phyloP scores from a whole-genome alignment of 2,113 vertebrate species.

The Channa maculata region DNA sequence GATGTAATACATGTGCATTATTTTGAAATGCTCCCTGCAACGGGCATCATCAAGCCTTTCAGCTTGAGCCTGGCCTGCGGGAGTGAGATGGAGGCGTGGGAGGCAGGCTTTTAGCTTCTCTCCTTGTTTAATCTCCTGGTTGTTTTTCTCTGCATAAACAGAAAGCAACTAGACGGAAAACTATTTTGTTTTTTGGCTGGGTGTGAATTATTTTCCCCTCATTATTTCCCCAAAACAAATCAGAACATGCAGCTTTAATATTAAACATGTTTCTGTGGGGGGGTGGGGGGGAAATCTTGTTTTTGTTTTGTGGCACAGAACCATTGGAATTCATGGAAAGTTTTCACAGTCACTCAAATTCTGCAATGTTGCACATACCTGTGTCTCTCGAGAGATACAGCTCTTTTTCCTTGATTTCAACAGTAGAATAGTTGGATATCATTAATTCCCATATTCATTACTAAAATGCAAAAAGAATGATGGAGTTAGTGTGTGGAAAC shows the following conservation, averaged over 20 bases:
- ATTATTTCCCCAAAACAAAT: slow-evolving; percentile 48
- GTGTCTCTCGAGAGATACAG: background rate
- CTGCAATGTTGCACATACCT: background rate
- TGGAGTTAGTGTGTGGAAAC: background rate
- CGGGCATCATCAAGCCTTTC: slow-evolving; percentile 26
- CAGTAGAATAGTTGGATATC: background rate
- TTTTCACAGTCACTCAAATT: slow-evolving; percentile 19
- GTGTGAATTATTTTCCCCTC: slow-evolving; percentile 55
- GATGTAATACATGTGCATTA: too few species aligned
- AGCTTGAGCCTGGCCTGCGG: slow-evolving; percentile 36
- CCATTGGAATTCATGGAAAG: slow-evolving; percentile 37
- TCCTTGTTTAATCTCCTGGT: slow-evolving; percentile 49
- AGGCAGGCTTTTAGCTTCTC: slow-evolving; percentile 37
- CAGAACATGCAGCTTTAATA: slow-evolving; percentile 51
- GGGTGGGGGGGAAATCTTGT: slow-evolving; percentile 19
- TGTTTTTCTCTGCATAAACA: slow-evolving; percentile 25
- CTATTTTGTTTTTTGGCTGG: slow-evolving; percentile 23
- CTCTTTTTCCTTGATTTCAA: background rate
- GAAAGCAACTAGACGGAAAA: slow-evolving; percentile 44
- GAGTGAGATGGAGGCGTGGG: slow-evolving; percentile 19
- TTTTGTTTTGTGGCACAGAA: slow-evolving; percentile 52
- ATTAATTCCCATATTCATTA: background rate
- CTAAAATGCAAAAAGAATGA: background rate
- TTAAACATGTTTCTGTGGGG: slow-evolving; percentile 51
- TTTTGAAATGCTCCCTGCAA: slow-evolving; percentile 2